Evolutionary conservation across 2,113 vertebrate genomes (phyloP).

Genomic region (Onychostoma macrolepis): DNA sequence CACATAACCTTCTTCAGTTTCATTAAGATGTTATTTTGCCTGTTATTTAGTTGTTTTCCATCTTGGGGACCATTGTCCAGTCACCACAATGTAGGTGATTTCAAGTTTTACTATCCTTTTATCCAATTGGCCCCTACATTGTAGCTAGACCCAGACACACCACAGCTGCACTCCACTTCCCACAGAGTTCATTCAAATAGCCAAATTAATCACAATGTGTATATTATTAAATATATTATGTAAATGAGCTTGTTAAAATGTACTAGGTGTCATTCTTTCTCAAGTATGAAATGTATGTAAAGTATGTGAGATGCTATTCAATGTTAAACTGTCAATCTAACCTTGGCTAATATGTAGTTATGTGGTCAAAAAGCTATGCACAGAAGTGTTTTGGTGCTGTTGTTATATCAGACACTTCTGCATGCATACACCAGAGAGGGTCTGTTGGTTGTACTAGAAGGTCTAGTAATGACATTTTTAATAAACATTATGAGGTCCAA

Average conservation of each 20-base stretch:
- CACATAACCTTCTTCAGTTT: not conserved
- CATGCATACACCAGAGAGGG: not conserved
- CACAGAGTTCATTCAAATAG: not conserved
- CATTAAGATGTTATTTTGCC: not conserved
- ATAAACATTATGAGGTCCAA: no score
- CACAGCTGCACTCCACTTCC: not conserved
- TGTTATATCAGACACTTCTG: not conserved
- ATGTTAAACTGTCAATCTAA: not conserved
- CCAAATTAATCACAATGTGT: not conserved
- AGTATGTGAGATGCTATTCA: not conserved
- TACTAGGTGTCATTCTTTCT: not conserved
- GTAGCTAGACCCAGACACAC: not conserved
- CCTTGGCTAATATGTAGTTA: not conserved
- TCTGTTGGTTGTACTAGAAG: no score
- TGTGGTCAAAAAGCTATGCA: not conserved
- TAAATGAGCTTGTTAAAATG: not conserved
- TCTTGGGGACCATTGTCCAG: not conserved
- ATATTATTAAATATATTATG: not conserved
- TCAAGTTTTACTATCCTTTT: not conserved
- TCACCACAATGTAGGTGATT: not conserved
- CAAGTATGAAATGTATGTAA: not conserved
- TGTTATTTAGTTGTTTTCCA: not conserved
- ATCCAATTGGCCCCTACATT: not conserved
- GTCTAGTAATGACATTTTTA: no score
- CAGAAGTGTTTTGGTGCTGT: not conserved